Percentiles rank a stretch among this genome's conserved stretches.
phyloP scores from a whole-genome alignment of 1,140 invertebrate genomes.

The Heliothis virescens region DNA sequence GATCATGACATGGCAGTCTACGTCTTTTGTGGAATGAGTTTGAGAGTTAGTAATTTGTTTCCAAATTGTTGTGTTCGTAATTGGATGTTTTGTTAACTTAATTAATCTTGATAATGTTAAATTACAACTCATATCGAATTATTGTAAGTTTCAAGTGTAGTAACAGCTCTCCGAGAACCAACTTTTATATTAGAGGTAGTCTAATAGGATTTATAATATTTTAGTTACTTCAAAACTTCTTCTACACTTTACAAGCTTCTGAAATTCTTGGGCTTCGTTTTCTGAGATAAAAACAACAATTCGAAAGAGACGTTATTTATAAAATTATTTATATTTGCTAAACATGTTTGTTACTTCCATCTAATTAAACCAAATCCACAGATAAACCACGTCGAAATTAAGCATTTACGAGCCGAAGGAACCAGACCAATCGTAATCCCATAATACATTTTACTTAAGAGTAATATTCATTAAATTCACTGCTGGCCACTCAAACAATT shows the following conservation, averaged over 20 bases:
- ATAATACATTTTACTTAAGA: neutral
- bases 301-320: too few relatives aligned
- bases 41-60: conserved; percentile 12
- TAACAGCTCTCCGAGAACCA: too few relatives aligned
- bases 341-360: conserved; percentile 6
- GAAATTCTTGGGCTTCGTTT: too few relatives aligned
- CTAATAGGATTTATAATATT: too few relatives aligned
- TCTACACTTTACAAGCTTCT: too few relatives aligned
- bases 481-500: conserved; percentile 48
- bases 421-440: neutral
- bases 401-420: neutral
- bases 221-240: too few relatives aligned
- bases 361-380: neutral
- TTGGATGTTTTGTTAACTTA: conserved; percentile 9
- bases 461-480: too few relatives aligned
- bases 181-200: too few relatives aligned
- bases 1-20: neutral
- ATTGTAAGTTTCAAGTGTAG: neutral
- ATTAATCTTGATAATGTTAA: conserved; percentile 8
- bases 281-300: too few relatives aligned
- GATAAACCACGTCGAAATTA: conserved; percentile 1
- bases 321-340: neutral
- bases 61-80: conserved; percentile 1
- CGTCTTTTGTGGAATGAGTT: neutral
- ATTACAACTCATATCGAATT: conserved; percentile 9